phyloP scores from a whole-genome alignment of 2,888 invertebrate genomes.

The Glaucopsyche alexis region DNA sequence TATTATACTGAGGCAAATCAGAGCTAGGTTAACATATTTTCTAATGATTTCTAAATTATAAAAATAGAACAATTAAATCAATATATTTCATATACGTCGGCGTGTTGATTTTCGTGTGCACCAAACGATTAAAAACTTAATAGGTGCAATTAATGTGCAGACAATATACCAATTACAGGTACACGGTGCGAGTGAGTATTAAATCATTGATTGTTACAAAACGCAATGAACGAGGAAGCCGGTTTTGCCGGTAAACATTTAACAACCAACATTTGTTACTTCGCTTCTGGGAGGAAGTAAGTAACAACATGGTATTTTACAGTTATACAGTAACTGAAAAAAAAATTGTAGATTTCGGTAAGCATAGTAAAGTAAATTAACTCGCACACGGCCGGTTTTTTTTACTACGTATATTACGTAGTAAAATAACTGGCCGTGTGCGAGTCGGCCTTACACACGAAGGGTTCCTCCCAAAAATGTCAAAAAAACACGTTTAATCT shows the following conservation, averaged over 20 bases:
- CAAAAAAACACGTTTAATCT: no score
- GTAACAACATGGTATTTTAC: background rate
- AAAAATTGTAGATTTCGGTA: no score
- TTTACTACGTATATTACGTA: no score
- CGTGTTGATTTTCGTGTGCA: conserved; percentile 3
- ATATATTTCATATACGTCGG: conserved; percentile 3
- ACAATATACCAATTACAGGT: conserved; percentile 19
- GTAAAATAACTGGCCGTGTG: no score
- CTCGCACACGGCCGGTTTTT: no score
- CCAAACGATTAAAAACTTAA: conserved; percentile 10
- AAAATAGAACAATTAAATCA: conserved; percentile 2
- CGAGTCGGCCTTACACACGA: no score
- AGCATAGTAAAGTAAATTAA: no score
- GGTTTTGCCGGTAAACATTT: conserved; percentile 8
- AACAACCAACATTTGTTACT: background rate
- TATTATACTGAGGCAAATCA: background rate
- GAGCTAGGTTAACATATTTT: background rate
- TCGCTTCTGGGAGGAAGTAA: conserved; percentile 17
- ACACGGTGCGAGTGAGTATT: conserved; percentile 1
- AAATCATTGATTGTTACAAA: conserved; percentile 9
- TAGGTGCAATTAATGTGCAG: conserved; percentile 16
- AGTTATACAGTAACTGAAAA: background rate
- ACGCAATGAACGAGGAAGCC: conserved; percentile 2
- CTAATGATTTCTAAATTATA: conserved; percentile 18
- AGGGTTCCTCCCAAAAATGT: no score